phyloP scores from a whole-genome alignment of 1,140 invertebrate genomes.

The Gonioctena quinquepunctata region DNA sequence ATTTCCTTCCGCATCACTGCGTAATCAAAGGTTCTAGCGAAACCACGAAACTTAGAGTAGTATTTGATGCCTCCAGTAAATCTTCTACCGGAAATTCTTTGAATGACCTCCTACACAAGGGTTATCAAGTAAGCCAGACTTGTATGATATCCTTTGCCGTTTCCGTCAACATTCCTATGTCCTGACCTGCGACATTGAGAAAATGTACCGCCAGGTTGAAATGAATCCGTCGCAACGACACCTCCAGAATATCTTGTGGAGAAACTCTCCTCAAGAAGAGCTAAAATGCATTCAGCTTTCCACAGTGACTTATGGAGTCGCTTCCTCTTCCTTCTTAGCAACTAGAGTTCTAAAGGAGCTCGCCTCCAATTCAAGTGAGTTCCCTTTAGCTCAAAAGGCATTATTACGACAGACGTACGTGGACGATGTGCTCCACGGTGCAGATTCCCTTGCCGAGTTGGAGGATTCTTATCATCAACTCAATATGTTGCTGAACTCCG shows the following conservation, averaged over 20 bases:
- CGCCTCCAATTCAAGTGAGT: conserved; percentile 8
- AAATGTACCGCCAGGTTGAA: conserved; percentile 18
- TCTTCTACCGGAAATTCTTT: conserved; percentile 43
- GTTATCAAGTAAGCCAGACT: conserved; percentile 24
- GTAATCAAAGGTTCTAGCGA: conserved; percentile 37
- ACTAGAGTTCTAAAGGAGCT: conserved; percentile 17
- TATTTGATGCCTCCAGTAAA: conserved; percentile 50
- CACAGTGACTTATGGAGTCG: conserved; percentile 21
- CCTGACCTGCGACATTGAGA: conserved; percentile 13
- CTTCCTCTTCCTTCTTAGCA: conserved; percentile 2
- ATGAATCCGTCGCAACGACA: conserved; percentile 14
- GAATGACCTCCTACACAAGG: conserved; percentile 39
- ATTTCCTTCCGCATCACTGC: conserved; percentile 47
- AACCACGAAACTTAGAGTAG: conserved; percentile 48
- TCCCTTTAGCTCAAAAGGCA: conserved; percentile 29
- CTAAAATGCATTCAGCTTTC: conserved; percentile 11
- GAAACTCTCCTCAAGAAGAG: conserved; percentile 1
- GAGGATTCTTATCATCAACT: neutral
- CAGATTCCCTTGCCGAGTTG: neutral
- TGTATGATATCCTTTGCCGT: conserved; percentile 20
- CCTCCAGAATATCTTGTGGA: conserved; percentile 19
- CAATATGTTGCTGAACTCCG: neutral
- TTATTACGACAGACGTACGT: conserved; percentile 28
- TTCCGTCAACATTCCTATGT: conserved; percentile 12
- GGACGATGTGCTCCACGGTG: conserved; percentile 30